Base-by-base conservation (phyloP, 2,888 invertebrate genomes). In the Cheilosia urbana region DNA sequence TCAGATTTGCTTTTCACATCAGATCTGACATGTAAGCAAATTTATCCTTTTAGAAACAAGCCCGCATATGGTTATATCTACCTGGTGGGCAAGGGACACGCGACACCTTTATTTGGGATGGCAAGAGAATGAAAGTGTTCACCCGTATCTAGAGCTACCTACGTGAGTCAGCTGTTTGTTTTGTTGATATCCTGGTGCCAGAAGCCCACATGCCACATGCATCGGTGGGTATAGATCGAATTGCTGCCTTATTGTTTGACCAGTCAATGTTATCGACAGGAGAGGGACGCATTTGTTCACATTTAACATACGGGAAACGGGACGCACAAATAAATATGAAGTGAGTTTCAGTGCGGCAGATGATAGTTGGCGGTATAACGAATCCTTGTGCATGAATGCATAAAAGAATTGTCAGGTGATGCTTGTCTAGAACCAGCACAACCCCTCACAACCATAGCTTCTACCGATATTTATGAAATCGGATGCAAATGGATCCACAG, bases 71-170 rank as follows among this genome's bases (percentile, higher is more conserved):
- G 1, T 6, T 27, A n/a, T 7, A 17, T 45, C 17, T 72, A 80
- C 75, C 68, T 75, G 68, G 17, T 47, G 45, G 6, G 4, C 4
- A 42, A 40, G 53, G 65, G 65, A 47, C 81, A 82, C 76, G 76
- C 76, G 81, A 82, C 65, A 76, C 58, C 53, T 71, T 65, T 65
- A 47, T 34, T 19, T 19, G 30, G 45, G 37, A 60, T 57, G 40
- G 24, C 24, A 21, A 9, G 40, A 51, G 63, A 34, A 34, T 2
- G 21, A n/a, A 49, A 19, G 3, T 49, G 24, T 45, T 5, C 49
- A 17, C 19, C 13, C 47, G 45, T 1, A 37, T 30, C 11, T 45
- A 30, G 27, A 0, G 5, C 5, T 27, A 27, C 6, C 27, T 30
- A 42, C 21, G 45, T 71, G 71, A 37, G 4, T 58, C 71, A 71